Base-by-base conservation (phyloP, 1,140 invertebrate genomes). In the Bombus consobrinus region DNA sequence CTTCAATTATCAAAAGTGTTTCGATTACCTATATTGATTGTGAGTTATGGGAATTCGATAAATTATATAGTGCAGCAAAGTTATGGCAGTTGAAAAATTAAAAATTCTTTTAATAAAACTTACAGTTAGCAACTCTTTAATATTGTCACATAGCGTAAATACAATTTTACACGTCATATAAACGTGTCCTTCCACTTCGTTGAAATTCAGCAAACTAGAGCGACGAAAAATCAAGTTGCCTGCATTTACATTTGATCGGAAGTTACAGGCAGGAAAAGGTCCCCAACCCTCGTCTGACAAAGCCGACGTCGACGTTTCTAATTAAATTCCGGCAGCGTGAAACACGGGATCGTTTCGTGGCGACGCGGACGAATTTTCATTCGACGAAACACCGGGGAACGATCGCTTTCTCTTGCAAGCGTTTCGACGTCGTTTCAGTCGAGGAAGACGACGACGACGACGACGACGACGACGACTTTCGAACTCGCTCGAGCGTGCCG, bases 311-410 rank as follows among this genome's bases (percentile, higher is more conserved):
- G 32, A 76, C 74, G 74, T 76, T 59, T 76, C 74, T 57, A 76
- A 76, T 76, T 76, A 76, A 76, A 76, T 76, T 76, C 47, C 47
- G 34, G 12, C 12, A 57, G 18, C 18, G 73, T 75, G 73, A 57
- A 75, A 75, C 47, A 34, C 47, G 25, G 25, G 47, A 57, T 57
- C 74, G 74, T 76, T 76, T 76, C 74, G 74, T 53, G 74, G 74
- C 25, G 25, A 32, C 41, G 6, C 74, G 47, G 37, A 53, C 74
- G 74, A 76, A 76, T 76, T 53, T 34, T 28, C 74, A 25, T 37
- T 76, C 32, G 32, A 76, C 32, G 47, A 76, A 76, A 76, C 47
- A 76, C 25, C 59, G 59, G 12, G 28, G 2, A 4, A 22, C 39
- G 41, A 73, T 73, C 71, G 39, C 57, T 43, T 47, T 57, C 73